Base-by-base conservation (phyloP, 1,140 invertebrate genomes). In the Palaemon carinicauda region DNA sequence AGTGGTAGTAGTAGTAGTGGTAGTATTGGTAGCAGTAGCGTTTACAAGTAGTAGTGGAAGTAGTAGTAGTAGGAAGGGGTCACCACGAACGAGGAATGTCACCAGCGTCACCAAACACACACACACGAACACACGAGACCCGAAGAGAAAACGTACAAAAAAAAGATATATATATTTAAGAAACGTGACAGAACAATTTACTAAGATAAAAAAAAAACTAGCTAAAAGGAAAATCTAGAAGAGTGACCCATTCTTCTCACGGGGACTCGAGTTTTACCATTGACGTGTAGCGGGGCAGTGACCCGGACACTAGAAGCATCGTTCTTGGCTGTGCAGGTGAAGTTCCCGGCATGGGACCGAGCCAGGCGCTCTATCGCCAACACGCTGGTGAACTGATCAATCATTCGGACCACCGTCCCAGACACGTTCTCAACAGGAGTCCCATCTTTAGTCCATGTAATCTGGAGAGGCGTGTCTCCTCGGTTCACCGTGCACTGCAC, bases 301-400 rank as follows among this genome's bases (percentile, higher is more conserved):
- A 95, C 95, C 27, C 93, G 96, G 89, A 95, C 96, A 77, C 94
- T 94, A 27, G 96, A 96, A 60, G 94, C 93, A 12, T 94, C 92
- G 60, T 95, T 95, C 52, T 93, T 93, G 0, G 96, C 96, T 21
- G 94, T 94, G 90, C 97, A 98, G 0, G 94, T 95, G 91, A 97
- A 98, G 74, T 94, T 93, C 17, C 96, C 95, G 90, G 93, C 93
- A 90, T 97, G 96, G 65, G 93, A 92, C 65, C 94, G 69, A 17
- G 75, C 41, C 73, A 88, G 82, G 52, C 79, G 81, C 14, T 56
- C 65, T 56, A 88, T 86, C 41, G 87, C 71, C 21, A 89, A 80
- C 33, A 85, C 69, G 78, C 50, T 75, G 0, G 87, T 31, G 79
- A 60, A 88, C 50, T 74, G 73, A 78, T 88, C 87, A 29, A 88